Base-by-base conservation (phyloP, 1,140 invertebrate genomes). In the Euura lappo region DNA sequence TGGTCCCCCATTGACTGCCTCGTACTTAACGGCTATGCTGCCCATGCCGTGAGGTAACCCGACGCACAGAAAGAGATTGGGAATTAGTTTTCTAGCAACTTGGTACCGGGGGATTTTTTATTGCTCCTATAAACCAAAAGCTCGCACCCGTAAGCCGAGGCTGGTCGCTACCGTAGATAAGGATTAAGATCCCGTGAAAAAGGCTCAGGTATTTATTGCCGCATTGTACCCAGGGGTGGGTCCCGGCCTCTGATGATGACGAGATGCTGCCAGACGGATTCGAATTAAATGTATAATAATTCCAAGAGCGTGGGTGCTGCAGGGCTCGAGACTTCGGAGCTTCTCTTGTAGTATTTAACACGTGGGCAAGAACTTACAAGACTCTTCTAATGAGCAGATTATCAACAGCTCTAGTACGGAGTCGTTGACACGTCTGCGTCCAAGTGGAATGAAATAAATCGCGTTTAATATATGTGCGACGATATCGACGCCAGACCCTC, bases 121-220 rank as follows among this genome's bases (percentile, higher is more conserved):
- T 28, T 7, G 28, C 7, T 44, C 44, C 66, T 44, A 68, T 68
- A 68, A 68, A 68, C 66, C 66, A 42, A 42, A 44, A 68, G 44
- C 66, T 68, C 66, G 10, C 66, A 68, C 28, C 66, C 66, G 28
- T 28, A 42, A 42, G 13, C 66, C 13, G 7, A 8, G 66, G 60
- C 13, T 28, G 13, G 8, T 64, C 28, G 66, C 66, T 68, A 68
- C 66, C 66, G 66, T 42, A 68, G 66, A 68, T 68, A 68, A 68
- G 66, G 66, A 68, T 68, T 68, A 68, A 68, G 66, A 68, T 60
- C 66, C 13, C 66, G 66, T 42, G 66, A 68, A 68, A 68, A 68
- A 68, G 13, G 28, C 44, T 7, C 44, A 10, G 28, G 66, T 43
- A 68, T 8, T 44, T 68, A 8, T 68, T 13, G 66, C 66, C 66